phyloP scores from a whole-genome alignment of 2,797 vertebrate genomes.

The Alcedo quadribrachys region DNA sequence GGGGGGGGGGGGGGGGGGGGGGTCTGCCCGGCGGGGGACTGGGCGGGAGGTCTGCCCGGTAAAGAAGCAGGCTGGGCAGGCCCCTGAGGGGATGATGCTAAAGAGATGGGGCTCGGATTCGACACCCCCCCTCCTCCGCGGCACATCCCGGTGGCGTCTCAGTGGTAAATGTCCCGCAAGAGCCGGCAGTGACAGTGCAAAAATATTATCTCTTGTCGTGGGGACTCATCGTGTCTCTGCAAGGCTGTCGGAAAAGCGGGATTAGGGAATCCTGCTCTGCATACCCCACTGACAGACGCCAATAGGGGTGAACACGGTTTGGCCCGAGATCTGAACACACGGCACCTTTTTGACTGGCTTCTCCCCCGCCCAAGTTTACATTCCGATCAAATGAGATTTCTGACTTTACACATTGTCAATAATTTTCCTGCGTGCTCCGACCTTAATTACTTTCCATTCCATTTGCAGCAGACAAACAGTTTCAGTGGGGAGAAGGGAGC shows the following conservation, averaged over 20 bases:
- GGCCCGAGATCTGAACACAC: constrained; percentile 48
- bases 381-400: constrained; percentile 64
- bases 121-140: no score
- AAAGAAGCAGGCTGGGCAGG: neutral
- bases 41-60: neutral
- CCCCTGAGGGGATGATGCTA: neutral
- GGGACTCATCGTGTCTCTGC: neutral
- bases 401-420: constrained; percentile 55
- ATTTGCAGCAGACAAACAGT: neutral
- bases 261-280: neutral
- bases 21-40: neutral
- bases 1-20: no score
- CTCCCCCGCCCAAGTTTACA: constrained; percentile 48
- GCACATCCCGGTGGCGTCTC: neutral
- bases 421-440: constrained; percentile 19
- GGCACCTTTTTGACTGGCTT: constrained; percentile 14
- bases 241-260: neutral
- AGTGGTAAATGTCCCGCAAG: neutral
- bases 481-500: neutral
- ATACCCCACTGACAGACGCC: neutral
- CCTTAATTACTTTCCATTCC: constrained; percentile 39
- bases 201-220: neutral
- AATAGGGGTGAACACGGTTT: neutral
- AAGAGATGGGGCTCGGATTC: neutral
- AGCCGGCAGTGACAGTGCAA: neutral